Conservation (phyloP, 35 echinoderm and acorn worm genomes). For the Heliocidaris tuberculata region DNA sequence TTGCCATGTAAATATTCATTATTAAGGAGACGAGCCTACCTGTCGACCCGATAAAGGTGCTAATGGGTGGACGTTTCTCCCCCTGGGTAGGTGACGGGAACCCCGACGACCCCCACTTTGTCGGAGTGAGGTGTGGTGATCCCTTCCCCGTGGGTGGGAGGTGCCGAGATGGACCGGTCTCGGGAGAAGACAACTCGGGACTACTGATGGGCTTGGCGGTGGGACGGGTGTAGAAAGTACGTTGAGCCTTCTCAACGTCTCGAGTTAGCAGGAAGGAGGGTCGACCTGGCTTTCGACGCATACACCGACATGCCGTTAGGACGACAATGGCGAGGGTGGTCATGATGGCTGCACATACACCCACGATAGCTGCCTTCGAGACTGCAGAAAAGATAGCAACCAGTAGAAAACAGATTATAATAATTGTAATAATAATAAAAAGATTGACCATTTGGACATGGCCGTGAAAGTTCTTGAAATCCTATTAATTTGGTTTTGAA, state of each 20-base stretch:
- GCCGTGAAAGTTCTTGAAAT: background rate
- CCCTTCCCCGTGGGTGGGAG: conserved; percentile 73
- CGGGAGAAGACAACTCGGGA: conserved; percentile 85
- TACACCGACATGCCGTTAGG: conserved; percentile 83
- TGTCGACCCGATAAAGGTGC: conserved; percentile 68
- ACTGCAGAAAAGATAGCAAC: conserved; percentile 59
- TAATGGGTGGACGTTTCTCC: conserved; percentile 65
- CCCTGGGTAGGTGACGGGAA: conserved; percentile 74
- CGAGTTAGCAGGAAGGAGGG: conserved; percentile 72
- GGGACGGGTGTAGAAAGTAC: conserved; percentile 75
- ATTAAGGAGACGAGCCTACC: conserved; percentile 3
- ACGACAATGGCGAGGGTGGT: conserved; percentile 68
- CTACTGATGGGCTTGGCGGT: conserved; percentile 78
- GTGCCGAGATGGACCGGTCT: conserved; percentile 60
- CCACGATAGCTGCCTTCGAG: conserved; percentile 68
- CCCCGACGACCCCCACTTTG: conserved; percentile 62
- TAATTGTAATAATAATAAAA: background rate
- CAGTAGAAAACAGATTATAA: conserved; percentile 46
- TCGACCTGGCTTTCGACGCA: conserved; percentile 62
- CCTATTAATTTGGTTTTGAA: too few relatives aligned
- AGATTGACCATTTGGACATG: background rate
- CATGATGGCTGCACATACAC: conserved; percentile 67
- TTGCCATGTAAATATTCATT: too few relatives aligned
- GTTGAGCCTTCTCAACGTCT: conserved; percentile 55
- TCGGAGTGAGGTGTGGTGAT: conserved; percentile 70